phyloP scores from a whole-genome alignment of 2,113 vertebrate species.

The Emydocephalus ijimae region DNA sequence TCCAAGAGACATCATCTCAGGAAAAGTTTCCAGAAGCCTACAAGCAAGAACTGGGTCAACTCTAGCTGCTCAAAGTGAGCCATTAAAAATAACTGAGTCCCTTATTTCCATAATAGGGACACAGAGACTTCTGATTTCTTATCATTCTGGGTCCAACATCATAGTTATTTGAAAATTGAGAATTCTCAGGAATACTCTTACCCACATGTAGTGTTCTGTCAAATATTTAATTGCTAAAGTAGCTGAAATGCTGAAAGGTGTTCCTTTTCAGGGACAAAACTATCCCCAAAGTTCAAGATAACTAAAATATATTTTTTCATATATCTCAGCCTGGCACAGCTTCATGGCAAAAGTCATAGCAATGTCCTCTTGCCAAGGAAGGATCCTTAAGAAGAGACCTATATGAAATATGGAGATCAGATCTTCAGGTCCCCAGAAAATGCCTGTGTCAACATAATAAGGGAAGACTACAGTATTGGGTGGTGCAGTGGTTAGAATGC shows the following conservation, averaged over 20 bases:
- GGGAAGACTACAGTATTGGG: not conserved
- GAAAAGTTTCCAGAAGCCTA: not conserved
- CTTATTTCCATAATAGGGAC: not conserved
- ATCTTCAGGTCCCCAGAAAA: not conserved
- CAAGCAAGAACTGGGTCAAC: not conserved
- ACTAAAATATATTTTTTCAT: not conserved
- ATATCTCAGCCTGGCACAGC: not conserved
- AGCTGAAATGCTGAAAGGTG: not conserved
- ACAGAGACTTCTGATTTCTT: not conserved
- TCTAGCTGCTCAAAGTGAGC: not conserved
- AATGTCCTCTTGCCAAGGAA: not conserved
- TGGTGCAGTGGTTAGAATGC: not conserved
- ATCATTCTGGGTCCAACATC: not conserved
- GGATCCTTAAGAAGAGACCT: not conserved
- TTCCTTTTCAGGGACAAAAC: not conserved
- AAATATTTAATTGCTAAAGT: not conserved
- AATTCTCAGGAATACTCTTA: not conserved
- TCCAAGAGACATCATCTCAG: constrained; percentile 9
- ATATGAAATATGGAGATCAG: not conserved
- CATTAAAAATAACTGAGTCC: not conserved
- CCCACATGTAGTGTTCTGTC: not conserved
- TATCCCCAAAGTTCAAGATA: not conserved
- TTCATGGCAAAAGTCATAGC: not conserved
- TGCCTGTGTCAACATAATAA: not conserved
- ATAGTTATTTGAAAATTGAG: not conserved